phyloP scores from a whole-genome alignment of 1,140 invertebrate genomes.

The Parasteatoda tepidariorum region DNA sequence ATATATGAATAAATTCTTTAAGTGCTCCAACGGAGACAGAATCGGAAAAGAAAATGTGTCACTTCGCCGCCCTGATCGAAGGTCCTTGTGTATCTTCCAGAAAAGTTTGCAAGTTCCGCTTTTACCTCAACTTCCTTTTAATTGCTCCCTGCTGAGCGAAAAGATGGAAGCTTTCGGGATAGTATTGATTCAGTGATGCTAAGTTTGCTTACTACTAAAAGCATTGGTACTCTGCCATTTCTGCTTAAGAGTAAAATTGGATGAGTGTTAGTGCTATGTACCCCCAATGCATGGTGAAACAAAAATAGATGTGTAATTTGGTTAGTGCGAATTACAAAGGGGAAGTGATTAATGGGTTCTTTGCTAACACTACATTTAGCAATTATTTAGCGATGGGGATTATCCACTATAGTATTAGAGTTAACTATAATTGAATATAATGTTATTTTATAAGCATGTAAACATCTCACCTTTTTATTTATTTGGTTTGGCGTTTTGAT shows the following conservation, averaged over 20 bases:
- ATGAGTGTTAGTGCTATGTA: background rate
- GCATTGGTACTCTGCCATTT: slow-evolving; percentile 1
- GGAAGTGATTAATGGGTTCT: no score
- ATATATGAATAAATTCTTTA: background rate
- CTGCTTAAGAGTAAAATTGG: background rate
- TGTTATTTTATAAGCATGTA: no score
- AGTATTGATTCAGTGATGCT: background rate
- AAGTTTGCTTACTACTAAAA: slow-evolving; percentile 8
- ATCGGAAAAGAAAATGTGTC: background rate
- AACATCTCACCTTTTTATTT: no score
- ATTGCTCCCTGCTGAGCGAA: slow-evolving; percentile 25
- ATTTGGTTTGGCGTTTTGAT: no score
- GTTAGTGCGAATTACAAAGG: no score
- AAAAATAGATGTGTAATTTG: no score
- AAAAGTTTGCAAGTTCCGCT: slow-evolving; percentile 6
- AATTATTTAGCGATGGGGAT: background rate
- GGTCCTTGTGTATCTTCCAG: background rate
- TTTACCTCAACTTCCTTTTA: slow-evolving; percentile 25
- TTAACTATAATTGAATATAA: no score
- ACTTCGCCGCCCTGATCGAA: background rate
- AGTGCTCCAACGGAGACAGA: background rate
- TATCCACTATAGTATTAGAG: background rate
- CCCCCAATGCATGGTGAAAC: no score
- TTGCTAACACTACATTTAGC: background rate
- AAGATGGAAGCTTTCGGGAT: background rate